Evolutionary conservation across 2,113 vertebrate genomes (phyloP), one percentile per base, ranked within the genome.

Genomic region (Hirundichthys speculiger): DNA sequence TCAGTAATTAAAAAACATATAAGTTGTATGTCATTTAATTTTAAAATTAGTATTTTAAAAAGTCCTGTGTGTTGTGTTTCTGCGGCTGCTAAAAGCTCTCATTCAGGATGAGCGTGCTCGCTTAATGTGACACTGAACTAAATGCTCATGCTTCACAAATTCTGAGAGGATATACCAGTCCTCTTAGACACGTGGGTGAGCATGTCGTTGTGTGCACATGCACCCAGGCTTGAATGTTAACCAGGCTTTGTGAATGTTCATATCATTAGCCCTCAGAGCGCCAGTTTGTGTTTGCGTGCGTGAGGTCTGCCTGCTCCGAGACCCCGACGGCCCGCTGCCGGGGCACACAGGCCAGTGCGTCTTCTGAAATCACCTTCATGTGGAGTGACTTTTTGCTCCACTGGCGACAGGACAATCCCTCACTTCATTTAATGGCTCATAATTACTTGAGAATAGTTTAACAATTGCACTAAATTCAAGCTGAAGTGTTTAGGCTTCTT

Each of bases 321-420:
- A 78, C 61, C 55, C 50, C 45, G 13, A 69, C 64, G 21, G 76
- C 71, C 73, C 52, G 45, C 60, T 65, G 83, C 79, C 74, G 58
- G 52, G 68, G 59, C 69, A 66, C 75, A 22, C 56, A 49, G 72
- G 69, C 79, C 77, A 27, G 21, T 25, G 64, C 50, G 73, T 88
- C 84, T 86, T 55, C 64, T 77, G 69, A 72, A 73, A 84, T 87
- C 85, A 85, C 85, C 79, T 82, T 90, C 85, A 90, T 88, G 86
- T 71, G 83, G 82, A 86, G 72, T 78, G 90, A 91, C 82, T 86
- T 72, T 77, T 73, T 69, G 77, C 80, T 87, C 67, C 76, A 75
- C 54, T 53, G 64, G 83, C 75, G 75, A 86, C 84, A 77, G 77
- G 64, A 46, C 81, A 47, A 77, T 79, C 77, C 85, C 80, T 69